phyloP scores from a whole-genome alignment of 2,888 invertebrate species.

The Cacoxenus indagator region DNA sequence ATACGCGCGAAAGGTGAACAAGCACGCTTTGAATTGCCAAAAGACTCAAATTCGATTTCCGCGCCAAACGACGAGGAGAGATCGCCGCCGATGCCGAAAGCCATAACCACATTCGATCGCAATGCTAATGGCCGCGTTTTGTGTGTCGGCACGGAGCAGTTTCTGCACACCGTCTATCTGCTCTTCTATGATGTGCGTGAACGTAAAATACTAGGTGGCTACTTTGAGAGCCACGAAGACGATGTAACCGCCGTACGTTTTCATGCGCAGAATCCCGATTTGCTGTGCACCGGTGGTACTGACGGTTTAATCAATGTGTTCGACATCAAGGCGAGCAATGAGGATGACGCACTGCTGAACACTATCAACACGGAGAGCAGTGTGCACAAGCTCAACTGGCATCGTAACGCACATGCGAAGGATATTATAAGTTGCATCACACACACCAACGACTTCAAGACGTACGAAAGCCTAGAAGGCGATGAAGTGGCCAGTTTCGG shows the following conservation, averaged over 20 bases:
- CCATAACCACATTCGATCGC: slow-evolving; percentile 81
- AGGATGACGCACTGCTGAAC: slow-evolving; percentile 84
- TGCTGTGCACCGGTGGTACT: slow-evolving; percentile 81
- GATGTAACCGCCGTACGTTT: slow-evolving; percentile 84
- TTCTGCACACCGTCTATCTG: slow-evolving; percentile 79
- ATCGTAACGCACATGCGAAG: slow-evolving; percentile 67
- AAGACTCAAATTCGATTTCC: too few relatives aligned
- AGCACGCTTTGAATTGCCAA: slow-evolving; percentile 60
- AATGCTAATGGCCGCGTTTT: slow-evolving; percentile 79
- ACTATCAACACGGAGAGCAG: slow-evolving; percentile 86
- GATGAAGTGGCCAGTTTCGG: slow-evolving; percentile 74
- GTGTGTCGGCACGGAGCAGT: slow-evolving; percentile 82
- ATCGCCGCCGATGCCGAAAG: slow-evolving; percentile 66
- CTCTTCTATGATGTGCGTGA: slow-evolving; percentile 85
- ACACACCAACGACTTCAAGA: slow-evolving; percentile 78
- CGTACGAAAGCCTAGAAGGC: slow-evolving; percentile 78
- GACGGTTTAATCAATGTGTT: slow-evolving; percentile 90
- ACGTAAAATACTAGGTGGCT: slow-evolving; percentile 78
- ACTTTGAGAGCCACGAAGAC: slow-evolving; percentile 86
- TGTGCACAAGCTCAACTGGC: slow-evolving; percentile 77
- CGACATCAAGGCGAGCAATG: slow-evolving; percentile 79
- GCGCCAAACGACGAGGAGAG: slow-evolving; percentile 53
- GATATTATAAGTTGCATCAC: slow-evolving; percentile 78
- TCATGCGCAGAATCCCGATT: slow-evolving; percentile 77
- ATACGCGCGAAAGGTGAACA: slow-evolving; percentile 70